Evolutionary conservation across 1,140 invertebrate genomes (phyloP), one percentile per base, ranked within the genome.

Genomic region (Zaprionus tsacasi): DNA sequence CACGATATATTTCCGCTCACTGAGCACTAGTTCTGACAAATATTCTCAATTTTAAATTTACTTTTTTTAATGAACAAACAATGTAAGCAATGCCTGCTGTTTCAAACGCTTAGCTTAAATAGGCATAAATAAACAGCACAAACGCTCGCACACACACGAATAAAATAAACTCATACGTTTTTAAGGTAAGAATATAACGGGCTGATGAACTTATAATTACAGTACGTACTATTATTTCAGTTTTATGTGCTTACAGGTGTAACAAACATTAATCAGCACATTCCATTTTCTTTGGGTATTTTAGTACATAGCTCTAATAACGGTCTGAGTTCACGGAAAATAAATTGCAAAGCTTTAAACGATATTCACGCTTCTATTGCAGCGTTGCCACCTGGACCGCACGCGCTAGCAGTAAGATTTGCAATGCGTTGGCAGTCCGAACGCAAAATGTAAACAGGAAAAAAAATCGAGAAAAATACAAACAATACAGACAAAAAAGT

Each of bases 401-500:
- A 66, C 38, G 61, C 59, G 60, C 56, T 76, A 33, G 15, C 43
- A 38, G 33, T 6, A n/a, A n/a, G 21, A 38, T 33, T 45, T 33
- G 15, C 4, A 17, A 27, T 25, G 36, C 21, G 58, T 76, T 72
- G 74, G 74, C 70, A 76, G 63, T 35, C 38, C 35, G 6, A n/a
- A 8, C 57, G 48, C 81, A 85, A 83, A 88, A 89, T 88, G 83
- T 83, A 80, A 82, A 82, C 81, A 81, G 81, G 78, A 85, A 81
- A 85, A 75, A 80, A 82, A 81, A 77, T 82, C 87, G 80, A 82
- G 83, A 87, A 87, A 88, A 88, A 87, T 79, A 87, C 85, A 88
- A 88, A 89, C 83, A 88, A 88, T 86, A 88, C 83, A 89, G 79
- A 88, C 76, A 86, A 81, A 86, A 81, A 83, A 89, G 74, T 76